These are phyloP conservation scores for Drosophila repleta DNA, from an alignment of 1,140 invertebrate genomes.

Conservation along the genomic window DNA sequence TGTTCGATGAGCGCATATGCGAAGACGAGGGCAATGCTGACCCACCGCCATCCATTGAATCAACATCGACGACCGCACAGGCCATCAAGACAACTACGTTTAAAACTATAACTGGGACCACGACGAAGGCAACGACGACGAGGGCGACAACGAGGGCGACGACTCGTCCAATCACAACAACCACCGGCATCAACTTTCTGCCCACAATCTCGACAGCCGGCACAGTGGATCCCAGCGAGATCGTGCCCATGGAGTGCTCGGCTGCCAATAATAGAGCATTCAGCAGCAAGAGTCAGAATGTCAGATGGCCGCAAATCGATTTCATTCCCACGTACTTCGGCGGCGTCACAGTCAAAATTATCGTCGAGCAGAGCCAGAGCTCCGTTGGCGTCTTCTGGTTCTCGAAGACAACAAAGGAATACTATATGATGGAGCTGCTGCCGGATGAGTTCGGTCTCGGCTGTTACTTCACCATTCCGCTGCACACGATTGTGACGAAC, in stretches of 20 bases:
- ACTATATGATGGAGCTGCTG: conserved; percentile 52
- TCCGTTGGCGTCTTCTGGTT: conserved; percentile 65
- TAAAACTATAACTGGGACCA: neutral
- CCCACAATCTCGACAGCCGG: conserved; percentile 30
- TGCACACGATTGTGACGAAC: conserved; percentile 39
- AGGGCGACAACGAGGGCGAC: neutral
- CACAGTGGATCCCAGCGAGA: conserved; percentile 19
- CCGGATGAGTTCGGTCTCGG: conserved; percentile 58
- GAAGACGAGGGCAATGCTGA: neutral
- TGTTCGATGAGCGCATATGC: conserved; percentile 51
- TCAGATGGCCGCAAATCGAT: conserved; percentile 32
- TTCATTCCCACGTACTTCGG: conserved; percentile 29
- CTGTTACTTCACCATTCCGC: conserved; percentile 52
- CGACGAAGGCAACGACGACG: neutral
- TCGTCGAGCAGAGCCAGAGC: conserved; percentile 13
- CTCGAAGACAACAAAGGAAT: conserved; percentile 56
- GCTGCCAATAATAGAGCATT: neutral
- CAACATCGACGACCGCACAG: neutral
- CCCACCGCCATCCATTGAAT: too few relatives aligned
- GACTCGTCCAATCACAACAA: conserved; percentile 4
- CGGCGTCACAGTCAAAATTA: conserved; percentile 32
- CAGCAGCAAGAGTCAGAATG: conserved; percentile 6
- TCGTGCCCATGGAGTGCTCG: conserved; percentile 23
- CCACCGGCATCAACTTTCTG: neutral
- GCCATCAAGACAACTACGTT: neutral